phyloP scores from a whole-genome alignment of 2,797 vertebrate genomes.

The Gymnodraco acuticeps region DNA sequence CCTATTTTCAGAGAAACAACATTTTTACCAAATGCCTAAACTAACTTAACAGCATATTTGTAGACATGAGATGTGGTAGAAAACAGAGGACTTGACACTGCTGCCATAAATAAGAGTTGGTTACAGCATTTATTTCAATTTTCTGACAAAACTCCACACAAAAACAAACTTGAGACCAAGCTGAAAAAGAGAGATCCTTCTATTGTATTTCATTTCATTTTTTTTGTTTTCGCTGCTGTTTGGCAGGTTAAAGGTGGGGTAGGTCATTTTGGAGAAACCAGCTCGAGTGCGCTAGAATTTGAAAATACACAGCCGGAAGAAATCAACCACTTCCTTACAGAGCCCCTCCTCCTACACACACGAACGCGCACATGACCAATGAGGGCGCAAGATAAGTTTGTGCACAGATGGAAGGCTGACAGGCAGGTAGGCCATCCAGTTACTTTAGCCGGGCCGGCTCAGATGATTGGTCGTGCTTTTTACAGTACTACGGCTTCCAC shows the following conservation, averaged over 20 bases:
- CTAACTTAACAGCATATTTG: neutral
- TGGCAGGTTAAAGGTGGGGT: slow-evolving; percentile 25
- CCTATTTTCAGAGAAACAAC: neutral
- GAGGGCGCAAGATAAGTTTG: too few relatives aligned
- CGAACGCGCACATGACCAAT: too few relatives aligned
- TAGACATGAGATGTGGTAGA: neutral
- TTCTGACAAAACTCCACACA: slow-evolving; percentile 76
- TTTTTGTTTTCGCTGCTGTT: slow-evolving; percentile 65
- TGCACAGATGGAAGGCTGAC: too few relatives aligned
- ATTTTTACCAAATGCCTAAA: neutral
- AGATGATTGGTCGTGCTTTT: too few relatives aligned
- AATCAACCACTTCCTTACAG: too few relatives aligned
- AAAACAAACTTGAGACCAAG: slow-evolving; percentile 79
- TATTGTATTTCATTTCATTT: slow-evolving; percentile 79
- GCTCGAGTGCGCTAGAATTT: too few relatives aligned
- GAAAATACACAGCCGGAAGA: too few relatives aligned
- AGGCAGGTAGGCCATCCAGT: too few relatives aligned
- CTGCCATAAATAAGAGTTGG: slow-evolving; percentile 49
- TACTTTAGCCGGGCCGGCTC: too few relatives aligned
- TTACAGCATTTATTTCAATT: slow-evolving; percentile 76
- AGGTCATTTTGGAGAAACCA: too few relatives aligned
- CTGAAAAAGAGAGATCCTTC: slow-evolving; percentile 86
- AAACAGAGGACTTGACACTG: slow-evolving; percentile 49
- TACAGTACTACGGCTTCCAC: too few relatives aligned
- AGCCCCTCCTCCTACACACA: too few relatives aligned